These are phyloP conservation scores for Labroides dimidiatus DNA, from an alignment of 2,797 vertebrate species.

Conservation along the genomic window DNA sequence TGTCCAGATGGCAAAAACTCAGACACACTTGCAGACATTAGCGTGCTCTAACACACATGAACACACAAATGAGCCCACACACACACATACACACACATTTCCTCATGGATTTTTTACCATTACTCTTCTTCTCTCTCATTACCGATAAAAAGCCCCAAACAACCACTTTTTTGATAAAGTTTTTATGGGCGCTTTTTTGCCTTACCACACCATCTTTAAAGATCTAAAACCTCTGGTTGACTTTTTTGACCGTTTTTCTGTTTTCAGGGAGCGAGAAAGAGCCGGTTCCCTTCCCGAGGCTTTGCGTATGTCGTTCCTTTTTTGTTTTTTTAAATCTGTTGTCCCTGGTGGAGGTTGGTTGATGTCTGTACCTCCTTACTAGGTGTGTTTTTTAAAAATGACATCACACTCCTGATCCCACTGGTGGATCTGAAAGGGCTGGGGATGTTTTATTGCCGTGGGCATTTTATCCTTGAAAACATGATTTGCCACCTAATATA, in stretches of 20 bases:
- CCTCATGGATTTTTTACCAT: conserved; percentile 78
- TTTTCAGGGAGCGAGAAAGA: conserved; percentile 87
- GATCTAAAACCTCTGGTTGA: conserved; percentile 76
- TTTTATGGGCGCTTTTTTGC: conserved; percentile 89
- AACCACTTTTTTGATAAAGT: conserved; percentile 89
- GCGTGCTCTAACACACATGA: conserved; percentile 38
- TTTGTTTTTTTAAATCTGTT: conserved; percentile 79
- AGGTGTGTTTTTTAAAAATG: conserved; percentile 85
- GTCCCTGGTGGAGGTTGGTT: conserved; percentile 84
- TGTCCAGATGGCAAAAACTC: conserved; percentile 92
- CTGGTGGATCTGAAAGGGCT: conserved; percentile 89
- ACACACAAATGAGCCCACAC: background rate
- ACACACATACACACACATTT: conserved; percentile 43
- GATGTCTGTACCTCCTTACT: conserved; percentile 91
- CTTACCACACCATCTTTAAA: conserved; percentile 77
- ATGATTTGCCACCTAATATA: conserved; percentile 88
- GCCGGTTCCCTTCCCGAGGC: conserved; percentile 77
- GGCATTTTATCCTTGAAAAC: conserved; percentile 52
- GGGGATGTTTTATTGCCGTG: conserved; percentile 62
- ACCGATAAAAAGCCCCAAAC: conserved; percentile 88
- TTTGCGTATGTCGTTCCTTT: conserved; percentile 84
- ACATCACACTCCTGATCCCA: conserved; percentile 97
- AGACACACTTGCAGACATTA: conserved; percentile 72
- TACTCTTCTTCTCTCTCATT: conserved; percentile 89
- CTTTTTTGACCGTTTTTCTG: conserved; percentile 88